Percentiles rank a stretch among this genome's conserved stretches.
phyloP scores from a whole-genome alignment of 2,888 invertebrate species.

The Rapana venosa region DNA sequence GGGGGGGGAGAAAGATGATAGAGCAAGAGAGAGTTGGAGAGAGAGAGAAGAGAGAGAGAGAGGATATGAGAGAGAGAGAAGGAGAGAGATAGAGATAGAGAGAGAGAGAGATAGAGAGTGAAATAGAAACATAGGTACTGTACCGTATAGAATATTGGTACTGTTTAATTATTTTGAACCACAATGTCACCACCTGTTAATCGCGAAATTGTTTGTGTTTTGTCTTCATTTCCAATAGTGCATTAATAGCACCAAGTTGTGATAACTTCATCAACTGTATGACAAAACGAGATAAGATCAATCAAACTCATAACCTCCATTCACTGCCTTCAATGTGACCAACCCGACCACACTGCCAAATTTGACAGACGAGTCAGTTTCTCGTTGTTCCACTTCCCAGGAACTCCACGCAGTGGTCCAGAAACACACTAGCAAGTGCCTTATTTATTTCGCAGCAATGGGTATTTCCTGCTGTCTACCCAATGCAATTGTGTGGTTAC shows the following conservation, averaged over 20 bases:
- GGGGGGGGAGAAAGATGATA: no score
- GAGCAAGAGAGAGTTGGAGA: no score
- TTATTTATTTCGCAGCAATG: not conserved
- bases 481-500: not conserved
- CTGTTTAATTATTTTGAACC: not conserved
- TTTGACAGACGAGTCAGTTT: not conserved
- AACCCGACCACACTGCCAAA: not conserved
- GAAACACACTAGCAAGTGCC: not conserved
- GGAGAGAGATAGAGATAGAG: no score
- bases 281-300: not conserved
- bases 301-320: not conserved
- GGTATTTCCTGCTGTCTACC: not conserved
- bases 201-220: not conserved
- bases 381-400: not conserved
- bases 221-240: not conserved
- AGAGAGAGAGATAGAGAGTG: no score
- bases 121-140: no score
- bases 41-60: no score
- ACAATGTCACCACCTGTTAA: not conserved
- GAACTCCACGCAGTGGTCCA: not conserved
- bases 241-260: not conserved
- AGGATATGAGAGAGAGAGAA: no score
- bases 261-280: not conserved
- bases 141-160: not conserved
- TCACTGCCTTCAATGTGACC: not conserved